Evolutionary conservation across 2,113 vertebrate genomes (phyloP).

Genomic region (Scomber scombrus): DNA sequence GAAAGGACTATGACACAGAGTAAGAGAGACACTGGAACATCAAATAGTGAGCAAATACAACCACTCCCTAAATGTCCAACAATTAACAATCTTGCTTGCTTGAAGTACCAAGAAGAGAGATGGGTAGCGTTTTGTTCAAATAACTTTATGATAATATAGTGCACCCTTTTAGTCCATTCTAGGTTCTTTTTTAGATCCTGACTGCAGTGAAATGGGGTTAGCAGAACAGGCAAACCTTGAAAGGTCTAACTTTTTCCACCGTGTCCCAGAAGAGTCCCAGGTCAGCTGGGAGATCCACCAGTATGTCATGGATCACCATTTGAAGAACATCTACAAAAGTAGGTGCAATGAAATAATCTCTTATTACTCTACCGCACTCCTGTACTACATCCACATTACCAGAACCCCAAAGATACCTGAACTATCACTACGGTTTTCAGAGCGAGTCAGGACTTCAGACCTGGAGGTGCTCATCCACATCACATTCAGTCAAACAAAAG

Average conservation of each 20-base stretch:
- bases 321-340: constrained; percentile 1
- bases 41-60: too few species aligned
- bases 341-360: not conserved
- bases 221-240: not conserved
- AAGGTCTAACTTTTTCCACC: too few species aligned
- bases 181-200: not conserved
- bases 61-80: too few species aligned
- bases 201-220: not conserved
- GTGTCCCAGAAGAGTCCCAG: constrained; percentile 4
- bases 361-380: not conserved
- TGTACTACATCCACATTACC: not conserved
- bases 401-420: not conserved
- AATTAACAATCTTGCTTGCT: too few species aligned
- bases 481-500: constrained; percentile 8
- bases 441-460: constrained; percentile 3
- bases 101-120: too few species aligned
- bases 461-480: constrained; percentile 36
- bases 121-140: too few species aligned
- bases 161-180: not conserved
- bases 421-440: not conserved
- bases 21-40: too few species aligned
- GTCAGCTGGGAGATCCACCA: constrained; percentile 22
- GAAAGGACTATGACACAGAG: too few species aligned
- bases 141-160: not conserved
- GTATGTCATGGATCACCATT: constrained; percentile 8